Evolutionary conservation across 2,888 invertebrate species (phyloP), one percentile per base, ranked within the genome.

Genomic region (Lasioglossum morio): DNA sequence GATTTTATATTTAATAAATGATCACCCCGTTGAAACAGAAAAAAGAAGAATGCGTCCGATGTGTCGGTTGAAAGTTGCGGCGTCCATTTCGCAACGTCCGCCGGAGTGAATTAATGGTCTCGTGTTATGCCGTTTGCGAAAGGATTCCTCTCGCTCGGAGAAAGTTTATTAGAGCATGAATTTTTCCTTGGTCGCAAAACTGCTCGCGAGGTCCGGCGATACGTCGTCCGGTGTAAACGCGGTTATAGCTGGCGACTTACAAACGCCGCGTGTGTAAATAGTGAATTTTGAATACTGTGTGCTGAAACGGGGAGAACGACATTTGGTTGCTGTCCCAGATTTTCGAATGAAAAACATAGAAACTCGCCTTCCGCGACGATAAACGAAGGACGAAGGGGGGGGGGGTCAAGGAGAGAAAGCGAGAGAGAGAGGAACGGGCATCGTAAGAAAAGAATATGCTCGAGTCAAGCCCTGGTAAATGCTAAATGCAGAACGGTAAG

Each of bases 241-340:
- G 34, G 16, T 73, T 53, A 53, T 34, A 23, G 72, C 73, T 14
- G 8, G 12, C 37, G 40, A 30, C 40, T 40, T 53, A 19, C 8
- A 57, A 69, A 70, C 40, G 27, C 30, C 30, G 66, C 46, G 72
- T 70, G 79, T 80, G 84, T 84, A 91, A 91, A 87, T 84, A 87
- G n/a, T n/a, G 77, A 90, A 90, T 34, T 90, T 87, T 88, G 88
- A 92, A 91, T 90, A 88, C 73, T 81, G 73, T 60, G 34, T 82
- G 76, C 40, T 60, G 73, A 16, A 83, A 76, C 34, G 60, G 72
- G 66, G 72, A 78, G 84, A 74, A 53, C 77, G 57, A n/a, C 69
- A 74, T 53, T n/a, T n/a, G 23, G n/a, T 34, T 34, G 34, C 43
- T 66, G 85, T 53, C 60, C 86, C 19, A 79, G 60, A 85, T 85